Conservation (phyloP, 2,797 vertebrate species). For the Hafferia zeledoni region DNA sequence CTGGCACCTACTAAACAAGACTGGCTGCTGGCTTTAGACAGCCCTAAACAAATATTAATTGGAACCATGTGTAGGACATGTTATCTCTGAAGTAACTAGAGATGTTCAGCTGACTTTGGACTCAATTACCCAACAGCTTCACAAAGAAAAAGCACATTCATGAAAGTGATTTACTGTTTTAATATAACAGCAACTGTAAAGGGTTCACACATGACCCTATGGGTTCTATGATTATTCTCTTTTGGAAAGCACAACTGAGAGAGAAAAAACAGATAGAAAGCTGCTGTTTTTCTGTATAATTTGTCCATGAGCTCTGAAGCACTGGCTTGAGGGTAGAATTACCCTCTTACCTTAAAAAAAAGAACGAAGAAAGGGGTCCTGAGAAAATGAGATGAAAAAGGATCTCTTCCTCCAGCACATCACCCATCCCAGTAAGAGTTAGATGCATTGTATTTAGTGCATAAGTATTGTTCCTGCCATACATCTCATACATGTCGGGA, state of each 20-base stretch:
- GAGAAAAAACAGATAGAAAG: not conserved
- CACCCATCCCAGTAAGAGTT: not conserved
- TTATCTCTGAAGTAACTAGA: constrained; percentile 16
- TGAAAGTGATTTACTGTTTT: constrained; percentile 32
- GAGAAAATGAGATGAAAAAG: not conserved
- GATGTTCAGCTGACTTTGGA: constrained; percentile 22
- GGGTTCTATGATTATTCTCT: constrained; percentile 3
- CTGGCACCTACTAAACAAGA: not conserved
- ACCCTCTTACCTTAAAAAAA: not conserved
- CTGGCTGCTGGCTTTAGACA: not conserved
- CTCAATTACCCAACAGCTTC: constrained; percentile 20
- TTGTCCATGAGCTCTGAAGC: not conserved
- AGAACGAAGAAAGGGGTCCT: not conserved
- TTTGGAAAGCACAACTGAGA: not conserved
- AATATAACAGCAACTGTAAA: not conserved
- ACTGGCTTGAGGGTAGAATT: not conserved
- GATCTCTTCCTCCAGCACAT: not conserved
- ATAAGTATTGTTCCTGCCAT: not conserved
- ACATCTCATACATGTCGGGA: not conserved
- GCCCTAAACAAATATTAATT: not conserved
- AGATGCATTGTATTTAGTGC: rapidly evolving
- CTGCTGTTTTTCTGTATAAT: not conserved
- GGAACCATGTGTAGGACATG: not conserved
- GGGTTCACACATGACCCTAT: not conserved
- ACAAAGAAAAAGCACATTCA: not conserved